A percentile compares a stretch with the other conserved stretches of the same genome.
phyloP scores from a whole-genome alignment of 2,888 invertebrate genomes.

The Pogonocherus hispidulus region DNA sequence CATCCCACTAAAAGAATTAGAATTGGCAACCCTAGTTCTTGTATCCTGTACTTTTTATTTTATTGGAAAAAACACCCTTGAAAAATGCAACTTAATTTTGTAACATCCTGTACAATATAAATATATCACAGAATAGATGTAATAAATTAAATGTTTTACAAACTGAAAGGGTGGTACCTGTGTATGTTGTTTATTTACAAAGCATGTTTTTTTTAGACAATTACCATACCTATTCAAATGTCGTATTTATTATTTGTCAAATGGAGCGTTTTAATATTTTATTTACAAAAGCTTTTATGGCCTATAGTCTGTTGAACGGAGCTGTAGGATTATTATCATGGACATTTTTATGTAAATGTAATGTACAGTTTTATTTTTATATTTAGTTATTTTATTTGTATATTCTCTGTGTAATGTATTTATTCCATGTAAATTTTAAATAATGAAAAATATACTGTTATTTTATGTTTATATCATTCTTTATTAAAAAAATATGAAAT shows the following conservation, averaged over 20 bases:
- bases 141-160: too few species aligned
- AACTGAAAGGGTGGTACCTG: too few species aligned
- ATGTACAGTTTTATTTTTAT: constrained; percentile 37
- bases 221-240: constrained; percentile 32
- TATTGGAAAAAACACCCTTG: too few species aligned
- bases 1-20: too few species aligned
- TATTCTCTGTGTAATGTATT: constrained; percentile 33
- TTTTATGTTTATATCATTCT: constrained; percentile 14
- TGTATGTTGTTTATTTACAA: too few species aligned
- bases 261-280: constrained; percentile 34
- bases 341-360: constrained; percentile 15
- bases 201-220: constrained; percentile 36
- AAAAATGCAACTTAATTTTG: too few species aligned
- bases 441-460: constrained; percentile 31
- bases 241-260: constrained; percentile 28
- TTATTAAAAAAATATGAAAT: background rate
- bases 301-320: background rate
- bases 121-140: too few species aligned
- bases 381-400: constrained; percentile 25
- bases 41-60: too few species aligned
- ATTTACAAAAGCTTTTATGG: constrained; percentile 28
- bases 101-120: too few species aligned
- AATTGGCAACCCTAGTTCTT: too few species aligned
- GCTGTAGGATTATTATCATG: background rate
- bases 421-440: constrained; percentile 31